Conservation (phyloP, 2,888 invertebrate species). For the Scrobipalpa atriplicella region DNA sequence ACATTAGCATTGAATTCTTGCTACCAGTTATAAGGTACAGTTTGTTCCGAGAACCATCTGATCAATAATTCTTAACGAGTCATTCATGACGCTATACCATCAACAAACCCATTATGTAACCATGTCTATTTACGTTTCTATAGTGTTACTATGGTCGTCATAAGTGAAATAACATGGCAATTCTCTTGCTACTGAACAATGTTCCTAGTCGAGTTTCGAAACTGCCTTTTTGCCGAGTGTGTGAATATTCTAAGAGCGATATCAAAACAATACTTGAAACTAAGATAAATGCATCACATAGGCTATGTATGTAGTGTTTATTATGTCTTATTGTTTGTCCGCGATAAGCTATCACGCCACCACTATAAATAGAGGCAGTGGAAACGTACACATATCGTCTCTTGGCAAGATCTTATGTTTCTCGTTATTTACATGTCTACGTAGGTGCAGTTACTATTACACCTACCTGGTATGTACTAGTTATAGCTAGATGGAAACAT, state of each 20-base stretch:
- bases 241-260: conserved; percentile 5
- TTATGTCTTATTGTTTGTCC: conserved; percentile 68
- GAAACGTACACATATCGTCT: conserved; percentile 25
- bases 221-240: background rate
- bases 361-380: conserved; percentile 56
- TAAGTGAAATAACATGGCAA: background rate
- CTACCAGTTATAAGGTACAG: background rate
- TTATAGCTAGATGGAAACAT: too few species aligned
- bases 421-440: conserved; percentile 11
- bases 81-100: background rate
- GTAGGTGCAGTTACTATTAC: background rate
- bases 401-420: conserved; percentile 18
- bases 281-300: conserved; percentile 46
- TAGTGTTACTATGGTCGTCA: background rate
- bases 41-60: background rate
- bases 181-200: conserved; percentile 7
- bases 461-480: too few species aligned
- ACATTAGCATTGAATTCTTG: too few species aligned
- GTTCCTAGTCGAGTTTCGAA: background rate
- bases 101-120: conserved; percentile 1
- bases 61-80: background rate
- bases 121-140: background rate
- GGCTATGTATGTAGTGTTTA: conserved; percentile 43
- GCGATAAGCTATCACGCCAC: conserved; percentile 71
- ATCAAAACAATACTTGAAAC: conserved; percentile 39